Evolutionary conservation across 2,797 vertebrate genomes (phyloP).

Genomic region (Sylvia borin): DNA sequence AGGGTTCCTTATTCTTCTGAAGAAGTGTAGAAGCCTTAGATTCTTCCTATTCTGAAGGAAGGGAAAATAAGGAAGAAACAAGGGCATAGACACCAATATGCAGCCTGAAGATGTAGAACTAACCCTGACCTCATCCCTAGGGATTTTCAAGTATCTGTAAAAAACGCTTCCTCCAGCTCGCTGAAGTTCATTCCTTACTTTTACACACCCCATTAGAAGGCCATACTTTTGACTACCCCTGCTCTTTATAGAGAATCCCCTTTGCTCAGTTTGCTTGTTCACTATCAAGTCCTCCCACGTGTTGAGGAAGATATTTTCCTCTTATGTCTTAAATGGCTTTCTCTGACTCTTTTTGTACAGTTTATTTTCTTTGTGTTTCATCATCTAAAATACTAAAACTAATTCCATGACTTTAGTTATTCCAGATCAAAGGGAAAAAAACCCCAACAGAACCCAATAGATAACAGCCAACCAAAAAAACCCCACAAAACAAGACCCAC

Average conservation of each 20-base stretch:
- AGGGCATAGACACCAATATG: not conserved
- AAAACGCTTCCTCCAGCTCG: not conserved
- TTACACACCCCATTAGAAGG: not conserved
- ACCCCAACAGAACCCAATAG: accelerated
- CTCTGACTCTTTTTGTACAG: not conserved
- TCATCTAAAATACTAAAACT: not conserved
- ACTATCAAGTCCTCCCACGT: not conserved
- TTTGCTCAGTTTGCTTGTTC: not conserved
- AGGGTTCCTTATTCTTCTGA: not conserved
- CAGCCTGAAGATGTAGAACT: not conserved
- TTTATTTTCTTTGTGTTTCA: not conserved
- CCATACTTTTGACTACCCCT: not conserved
- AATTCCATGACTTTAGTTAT: not conserved
- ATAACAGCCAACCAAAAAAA: not conserved
- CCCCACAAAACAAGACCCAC: accelerated
- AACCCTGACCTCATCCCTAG: not conserved
- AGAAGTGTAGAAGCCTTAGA: not conserved
- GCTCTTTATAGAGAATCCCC: not conserved
- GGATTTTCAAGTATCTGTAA: not conserved
- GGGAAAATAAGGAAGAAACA: not conserved
- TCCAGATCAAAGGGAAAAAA: accelerated
- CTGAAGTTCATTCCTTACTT: not conserved
- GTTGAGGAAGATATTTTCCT: not conserved
- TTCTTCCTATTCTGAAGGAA: not conserved
- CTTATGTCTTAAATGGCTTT: not conserved